Evolutionary conservation across 2,113 vertebrate genomes (phyloP), one percentile per base, ranked within the genome.

Genomic region (Brienomyrus brachyistius): DNA sequence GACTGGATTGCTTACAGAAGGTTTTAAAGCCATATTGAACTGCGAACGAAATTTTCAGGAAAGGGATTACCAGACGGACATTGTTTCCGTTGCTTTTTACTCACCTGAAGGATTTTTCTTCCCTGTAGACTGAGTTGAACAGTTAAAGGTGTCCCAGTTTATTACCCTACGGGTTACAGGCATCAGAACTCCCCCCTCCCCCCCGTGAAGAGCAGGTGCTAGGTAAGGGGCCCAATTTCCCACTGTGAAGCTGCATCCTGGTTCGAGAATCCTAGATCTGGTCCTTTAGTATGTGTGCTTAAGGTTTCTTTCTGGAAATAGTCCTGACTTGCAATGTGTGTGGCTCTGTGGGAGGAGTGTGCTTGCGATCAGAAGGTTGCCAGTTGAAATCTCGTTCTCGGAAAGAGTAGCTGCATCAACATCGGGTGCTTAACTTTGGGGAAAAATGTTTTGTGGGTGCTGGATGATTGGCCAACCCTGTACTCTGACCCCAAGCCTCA

Each of bases 121-220:
- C 94, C 90, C 91, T 89, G 9, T 95, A 96, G 95, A 94, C 93
- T 89, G 90, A 94, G 91, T 94, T 96, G 94, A 96, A 91, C 94
- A 93, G 93, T 95, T 94, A 94, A 95, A 94, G 93, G 91, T 92
- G 92, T 93, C 88, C 89, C 90, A 92, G 88, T 93, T 93, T 93
- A 92, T 94, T 93, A 93, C 91, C 92, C 93, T 92, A 93, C 93
- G 91, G 93, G 89, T 94, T 93, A 92, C 92, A 92, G 93, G 93
- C 91, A 92, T 94, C 94, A 95, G 95, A 94, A 95, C 0, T 21
- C 21, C 21, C 0, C 56, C 21, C 21, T 2, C 21, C 59, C 95
- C 92, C 91, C 94, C 93, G 91, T 92, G 92, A 93, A 94, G 94
- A 95, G 92, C 93, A 92, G 93, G 95, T 93, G 93, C 92, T 95